Conservation (phyloP, 2,797 vertebrate genomes). For the Gymnothorax javanicus region DNA sequence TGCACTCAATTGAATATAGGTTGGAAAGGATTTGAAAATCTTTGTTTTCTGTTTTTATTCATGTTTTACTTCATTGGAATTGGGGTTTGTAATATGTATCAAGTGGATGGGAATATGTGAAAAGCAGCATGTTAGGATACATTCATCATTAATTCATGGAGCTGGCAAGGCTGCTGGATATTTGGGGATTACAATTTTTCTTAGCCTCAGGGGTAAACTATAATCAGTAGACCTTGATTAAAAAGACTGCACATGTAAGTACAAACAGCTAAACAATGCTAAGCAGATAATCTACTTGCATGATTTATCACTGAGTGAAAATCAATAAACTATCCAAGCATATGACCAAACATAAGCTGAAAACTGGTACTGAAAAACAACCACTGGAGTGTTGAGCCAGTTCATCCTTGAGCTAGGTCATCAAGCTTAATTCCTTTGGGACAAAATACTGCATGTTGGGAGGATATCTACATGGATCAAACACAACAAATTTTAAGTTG, state of each 20-base stretch:
- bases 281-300: not conserved
- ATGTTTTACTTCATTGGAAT: too few species aligned
- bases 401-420: not conserved
- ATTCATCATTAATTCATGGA: not conserved
- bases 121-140: not conserved
- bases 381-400: not conserved
- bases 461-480: not conserved
- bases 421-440: not conserved
- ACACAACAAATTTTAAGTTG: not conserved
- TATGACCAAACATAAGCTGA: not conserved
- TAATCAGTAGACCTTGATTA: not conserved
- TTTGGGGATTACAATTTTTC: not conserved
- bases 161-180: not conserved
- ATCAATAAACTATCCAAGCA: not conserved
- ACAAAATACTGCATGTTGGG: not conserved
- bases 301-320: constrained; percentile 11
- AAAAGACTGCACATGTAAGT: not conserved
- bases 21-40: too few species aligned
- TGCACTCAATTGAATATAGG: too few species aligned
- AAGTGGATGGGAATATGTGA: not conserved
- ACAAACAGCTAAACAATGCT: not conserved
- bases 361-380: not conserved
- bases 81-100: not conserved
- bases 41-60: too few species aligned
- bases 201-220: not conserved